Evolutionary conservation across 2,797 vertebrate species (phyloP).

Genomic region (Lepus townsendii): DNA sequence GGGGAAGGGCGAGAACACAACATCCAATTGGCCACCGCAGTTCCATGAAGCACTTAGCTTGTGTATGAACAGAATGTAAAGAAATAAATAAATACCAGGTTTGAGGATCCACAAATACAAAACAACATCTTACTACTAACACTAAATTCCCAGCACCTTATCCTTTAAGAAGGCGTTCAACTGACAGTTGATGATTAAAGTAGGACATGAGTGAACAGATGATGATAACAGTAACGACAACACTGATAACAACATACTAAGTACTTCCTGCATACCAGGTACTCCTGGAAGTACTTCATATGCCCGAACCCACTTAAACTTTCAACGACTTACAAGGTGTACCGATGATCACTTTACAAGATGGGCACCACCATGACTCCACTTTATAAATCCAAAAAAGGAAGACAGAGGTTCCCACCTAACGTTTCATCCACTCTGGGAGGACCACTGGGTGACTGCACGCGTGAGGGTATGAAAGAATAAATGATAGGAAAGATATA

Average conservation of each 20-base stretch:
- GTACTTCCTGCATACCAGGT: background rate
- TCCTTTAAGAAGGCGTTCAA: background rate
- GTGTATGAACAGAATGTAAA: background rate
- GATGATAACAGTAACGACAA: background rate
- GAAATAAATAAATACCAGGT: background rate
- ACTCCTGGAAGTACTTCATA: background rate
- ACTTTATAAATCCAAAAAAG: constrained; percentile 3
- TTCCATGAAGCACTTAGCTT: background rate
- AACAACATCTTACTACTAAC: background rate
- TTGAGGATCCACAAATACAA: background rate
- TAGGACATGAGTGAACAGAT: background rate
- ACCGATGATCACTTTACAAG: background rate
- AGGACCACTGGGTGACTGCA: background rate
- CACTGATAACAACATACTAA: background rate
- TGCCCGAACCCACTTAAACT: background rate
- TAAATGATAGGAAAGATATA: background rate
- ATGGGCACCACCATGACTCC: background rate
- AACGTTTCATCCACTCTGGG: accelerated
- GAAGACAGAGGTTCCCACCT: background rate
- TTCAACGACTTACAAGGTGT: background rate
- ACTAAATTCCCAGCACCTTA: background rate
- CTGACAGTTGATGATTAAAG: background rate
- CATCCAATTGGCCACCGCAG: background rate
- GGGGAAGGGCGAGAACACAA: background rate
- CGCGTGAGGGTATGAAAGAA: background rate